Evolutionary conservation across 2,888 invertebrate species (phyloP), one percentile per base, ranked within the genome.

Genomic region (Phortica magna): DNA sequence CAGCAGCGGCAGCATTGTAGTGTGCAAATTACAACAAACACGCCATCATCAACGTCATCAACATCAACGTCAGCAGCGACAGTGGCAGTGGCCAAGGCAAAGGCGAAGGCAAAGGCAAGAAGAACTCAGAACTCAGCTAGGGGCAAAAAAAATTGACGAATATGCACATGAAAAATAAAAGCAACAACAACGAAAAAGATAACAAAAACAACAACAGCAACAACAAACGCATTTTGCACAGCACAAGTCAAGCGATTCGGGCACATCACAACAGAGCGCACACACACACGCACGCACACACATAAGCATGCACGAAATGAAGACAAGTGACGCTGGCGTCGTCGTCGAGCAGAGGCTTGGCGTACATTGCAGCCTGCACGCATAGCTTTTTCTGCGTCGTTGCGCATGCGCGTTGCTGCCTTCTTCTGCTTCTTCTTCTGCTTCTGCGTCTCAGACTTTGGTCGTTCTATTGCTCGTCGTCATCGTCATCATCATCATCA

Each of bases 11-110:
- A n/a, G n/a, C 53, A 14, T 59, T 17, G 59, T 19, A 59, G 59
- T 39, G 67, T 67, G 67, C 42, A 71, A 71, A 71, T 71, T 71
- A 71, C 70, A 71, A 39, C 70, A 71, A 71, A 71, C 70, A 71
- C 53, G 70, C 70, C 55, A 71, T 31, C 70, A 55, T 31, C 53
- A 70, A 42, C 55, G 19, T 53, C 70, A 70, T 48, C 70, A 71
- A 31, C 70, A n/a, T 55, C 70, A 67, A 12, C 70, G 42, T 19
- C 39, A 31, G 17, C 53, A 68, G 19, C 68, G 43, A 59, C 59
- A 59, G 6, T 22, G 22, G 7, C 39, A 64, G 14, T 14, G 14
- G 64, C 39, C 31, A 64, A 9, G 39, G 39, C 12, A 9, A 7
- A 64, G 64, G 31, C 31, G 5, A 31, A 31, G 31, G 31, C 55